phyloP scores from a whole-genome alignment of 2,888 invertebrate genomes.

The Drosophila robusta region DNA sequence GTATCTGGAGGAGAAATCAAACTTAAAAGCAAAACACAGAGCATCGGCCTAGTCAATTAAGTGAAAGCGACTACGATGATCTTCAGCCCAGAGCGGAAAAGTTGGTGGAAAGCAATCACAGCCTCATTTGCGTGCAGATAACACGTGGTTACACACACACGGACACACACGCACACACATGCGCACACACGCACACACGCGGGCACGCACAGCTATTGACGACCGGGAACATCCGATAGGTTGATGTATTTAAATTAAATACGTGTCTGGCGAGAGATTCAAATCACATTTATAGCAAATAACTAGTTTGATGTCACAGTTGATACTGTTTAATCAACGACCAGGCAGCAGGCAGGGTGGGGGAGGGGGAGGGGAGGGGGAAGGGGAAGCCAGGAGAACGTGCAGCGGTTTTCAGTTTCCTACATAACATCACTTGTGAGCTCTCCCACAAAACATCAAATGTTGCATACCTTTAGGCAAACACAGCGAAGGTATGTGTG shows the following conservation, averaged over 20 bases:
- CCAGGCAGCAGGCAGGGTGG: background rate
- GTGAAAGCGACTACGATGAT: slow-evolving; percentile 16
- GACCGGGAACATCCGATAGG: slow-evolving; percentile 3
- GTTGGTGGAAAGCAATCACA: slow-evolving; percentile 40
- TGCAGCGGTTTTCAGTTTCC: background rate
- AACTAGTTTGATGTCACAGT: slow-evolving; percentile 28
- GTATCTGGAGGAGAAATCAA: slow-evolving; percentile 9
- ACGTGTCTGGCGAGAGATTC: slow-evolving; percentile 53
- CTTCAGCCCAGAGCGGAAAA: background rate
- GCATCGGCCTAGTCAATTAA: slow-evolving; percentile 29
- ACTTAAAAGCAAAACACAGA: slow-evolving; percentile 27
- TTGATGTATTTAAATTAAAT: slow-evolving; percentile 60
- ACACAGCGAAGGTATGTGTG: background rate
- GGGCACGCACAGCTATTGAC: slow-evolving; percentile 5
- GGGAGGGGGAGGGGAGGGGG: background rate
- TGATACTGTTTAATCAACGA: slow-evolving; percentile 31
- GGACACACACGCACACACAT: slow-evolving; percentile 11
- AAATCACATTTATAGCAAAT: slow-evolving; percentile 34
- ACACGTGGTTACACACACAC: slow-evolving; percentile 20
- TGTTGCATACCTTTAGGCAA: slow-evolving; percentile 36
- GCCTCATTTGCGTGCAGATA: slow-evolving; percentile 47
- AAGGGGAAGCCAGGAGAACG: background rate
- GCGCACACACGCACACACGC: slow-evolving; percentile 1
- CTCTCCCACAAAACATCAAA: slow-evolving; percentile 7
- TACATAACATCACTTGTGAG: slow-evolving; percentile 25